phyloP scores from a whole-genome alignment of 2,888 invertebrate species.

The Drosophila prostipennis region DNA sequence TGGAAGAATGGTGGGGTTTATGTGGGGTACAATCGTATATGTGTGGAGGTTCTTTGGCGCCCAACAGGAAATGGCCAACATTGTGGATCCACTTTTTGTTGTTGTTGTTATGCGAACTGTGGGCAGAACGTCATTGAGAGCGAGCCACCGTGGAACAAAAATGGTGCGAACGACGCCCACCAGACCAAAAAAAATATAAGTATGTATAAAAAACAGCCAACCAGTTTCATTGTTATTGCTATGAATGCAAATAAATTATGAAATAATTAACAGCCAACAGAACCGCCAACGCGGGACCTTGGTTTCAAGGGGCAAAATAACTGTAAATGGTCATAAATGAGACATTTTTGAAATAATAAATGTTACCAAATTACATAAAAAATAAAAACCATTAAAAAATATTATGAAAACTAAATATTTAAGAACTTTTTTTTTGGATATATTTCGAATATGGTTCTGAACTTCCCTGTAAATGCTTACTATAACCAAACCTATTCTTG shows the following conservation, averaged over 20 bases:
- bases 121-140: constrained; percentile 36
- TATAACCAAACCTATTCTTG: too few species aligned
- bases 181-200: constrained; percentile 22
- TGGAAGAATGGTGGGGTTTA: constrained; percentile 15
- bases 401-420: not conserved
- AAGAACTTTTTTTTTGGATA: too few species aligned
- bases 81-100: constrained; percentile 34
- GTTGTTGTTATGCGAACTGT: constrained; percentile 12
- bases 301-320: constrained; percentile 2
- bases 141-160: constrained; percentile 33
- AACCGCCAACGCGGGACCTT: constrained; percentile 24
- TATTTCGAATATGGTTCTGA: too few species aligned
- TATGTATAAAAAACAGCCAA: constrained; percentile 28
- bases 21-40: constrained; percentile 17
- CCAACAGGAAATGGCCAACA: constrained; percentile 65
- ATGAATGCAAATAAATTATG: constrained; percentile 46
- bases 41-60: constrained; percentile 29
- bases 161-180: constrained; percentile 60
- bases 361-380: too few species aligned
- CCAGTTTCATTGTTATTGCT: constrained; percentile 49
- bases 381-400: too few species aligned
- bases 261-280: constrained; percentile 44
- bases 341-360: not conserved
- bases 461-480: too few species aligned
- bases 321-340: not conserved